Base-by-base conservation (phyloP, 2,113 vertebrate genomes). In the Microcebus ravelobensis region DNA sequence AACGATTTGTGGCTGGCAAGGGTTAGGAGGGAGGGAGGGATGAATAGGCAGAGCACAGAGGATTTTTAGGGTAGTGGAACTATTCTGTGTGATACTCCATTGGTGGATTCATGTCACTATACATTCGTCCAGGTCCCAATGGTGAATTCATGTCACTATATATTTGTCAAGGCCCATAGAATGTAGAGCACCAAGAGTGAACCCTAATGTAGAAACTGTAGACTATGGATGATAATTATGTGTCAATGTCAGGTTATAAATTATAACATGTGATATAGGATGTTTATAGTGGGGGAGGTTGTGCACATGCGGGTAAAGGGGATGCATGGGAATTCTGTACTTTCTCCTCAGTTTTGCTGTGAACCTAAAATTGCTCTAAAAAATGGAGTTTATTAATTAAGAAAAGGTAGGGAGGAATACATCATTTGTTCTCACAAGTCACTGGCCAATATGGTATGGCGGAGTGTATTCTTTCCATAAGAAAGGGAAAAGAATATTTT, bases 271-370 rank as follows among this genome's bases (percentile, higher is more conserved):
- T 61, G 36, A 6, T 76, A 39, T 20, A 50, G 2, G 4, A 11
- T 50, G 7, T 36, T 34, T 45, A 8, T 27, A 20, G 27, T 39
- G 11, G 34, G 48, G 23, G 13, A 25, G 3, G 7, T 8, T 57
- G 13, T 36, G 1, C 20, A 20, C 9, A 3, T 39, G 8, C 9
- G 6, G 31, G 68, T 11, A 36, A 7, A 67, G 9, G 39, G 8
- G 2, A 0, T n/a, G 4, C 6, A 4, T 21, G 45, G 21, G 8
- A 29, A 42, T 18, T 36, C 27, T 13, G 14, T 36, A 39, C 48
- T 31, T 91, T 82, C 15, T 7, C 10, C 20, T 87, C 23, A 36
- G 1, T 36, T 85, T 84, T 92, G 31, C 34, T 52, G 7, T 89
- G 18, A 61, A 48, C 15, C 25, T 59, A 86, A 39, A 73, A 59